phyloP scores from a whole-genome alignment of 2,888 invertebrate genomes.

The Antheraea assamensis region DNA sequence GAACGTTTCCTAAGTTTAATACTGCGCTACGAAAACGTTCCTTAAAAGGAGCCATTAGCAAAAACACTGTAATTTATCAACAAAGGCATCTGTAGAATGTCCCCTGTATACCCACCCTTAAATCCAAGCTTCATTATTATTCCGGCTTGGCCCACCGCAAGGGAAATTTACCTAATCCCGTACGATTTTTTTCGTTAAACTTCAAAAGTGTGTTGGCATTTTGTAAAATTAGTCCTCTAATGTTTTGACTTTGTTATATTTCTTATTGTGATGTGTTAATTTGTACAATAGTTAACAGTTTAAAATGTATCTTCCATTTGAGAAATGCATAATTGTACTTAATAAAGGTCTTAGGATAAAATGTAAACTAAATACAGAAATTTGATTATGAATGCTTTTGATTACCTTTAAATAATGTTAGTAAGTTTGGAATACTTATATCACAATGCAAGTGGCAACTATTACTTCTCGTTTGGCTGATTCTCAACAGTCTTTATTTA shows the following conservation, averaged over 20 bases:
- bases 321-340: neutral
- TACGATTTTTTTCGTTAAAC: constrained; percentile 48
- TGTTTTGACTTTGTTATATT: neutral
- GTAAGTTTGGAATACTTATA: neutral
- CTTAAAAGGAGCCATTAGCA: constrained; percentile 63
- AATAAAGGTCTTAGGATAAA: neutral
- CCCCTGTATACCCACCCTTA: constrained; percentile 55
- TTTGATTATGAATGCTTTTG: neutral
- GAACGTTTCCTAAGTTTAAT: constrained; percentile 5
- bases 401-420: neutral
- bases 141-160: constrained; percentile 61
- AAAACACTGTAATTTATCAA: constrained; percentile 76
- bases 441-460: too few species aligned
- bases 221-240: neutral
- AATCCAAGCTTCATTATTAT: constrained; percentile 70
- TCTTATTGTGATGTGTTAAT: neutral
- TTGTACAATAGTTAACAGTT: neutral
- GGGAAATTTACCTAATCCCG: constrained; percentile 68
- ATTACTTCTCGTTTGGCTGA: too few species aligned
- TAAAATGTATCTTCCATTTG: neutral
- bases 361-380: neutral
- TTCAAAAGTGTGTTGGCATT: constrained; percentile 8
- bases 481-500: too few species aligned
- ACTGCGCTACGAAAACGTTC: constrained; percentile 26
- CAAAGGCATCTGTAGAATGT: constrained; percentile 61